phyloP scores from a whole-genome alignment of 2,113 vertebrate species.

The Chelonoidis abingdonii region DNA sequence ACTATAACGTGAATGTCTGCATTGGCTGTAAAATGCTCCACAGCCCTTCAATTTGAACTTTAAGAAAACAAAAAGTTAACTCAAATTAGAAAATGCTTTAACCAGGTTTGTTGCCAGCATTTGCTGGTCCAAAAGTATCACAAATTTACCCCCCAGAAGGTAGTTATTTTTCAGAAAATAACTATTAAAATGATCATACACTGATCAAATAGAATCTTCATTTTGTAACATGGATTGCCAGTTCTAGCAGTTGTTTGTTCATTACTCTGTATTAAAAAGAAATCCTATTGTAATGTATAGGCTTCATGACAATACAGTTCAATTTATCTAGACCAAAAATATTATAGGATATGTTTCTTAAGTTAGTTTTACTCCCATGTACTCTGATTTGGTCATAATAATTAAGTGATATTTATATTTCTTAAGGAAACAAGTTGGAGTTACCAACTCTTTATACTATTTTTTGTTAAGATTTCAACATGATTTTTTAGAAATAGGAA shows the following conservation, averaged over 20 bases:
- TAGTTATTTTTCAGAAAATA: neutral
- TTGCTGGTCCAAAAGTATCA: neutral
- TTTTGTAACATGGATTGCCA: neutral
- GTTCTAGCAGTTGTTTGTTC: neutral
- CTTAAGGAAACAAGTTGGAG: conserved; percentile 53
- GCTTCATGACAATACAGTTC: neutral
- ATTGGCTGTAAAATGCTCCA: neutral
- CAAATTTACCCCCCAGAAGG: neutral
- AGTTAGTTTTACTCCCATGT: conserved; percentile 26
- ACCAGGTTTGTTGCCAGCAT: neutral
- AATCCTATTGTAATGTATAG: neutral
- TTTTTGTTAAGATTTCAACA: conserved; percentile 55
- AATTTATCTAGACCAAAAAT: neutral
- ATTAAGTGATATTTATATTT: conserved; percentile 58
- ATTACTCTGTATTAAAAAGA: neutral
- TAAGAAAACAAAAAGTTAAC: neutral
- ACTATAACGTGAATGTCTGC: neutral
- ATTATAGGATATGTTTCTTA: neutral
- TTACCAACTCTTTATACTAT: conserved; percentile 51
- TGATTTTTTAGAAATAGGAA: conserved; percentile 48
- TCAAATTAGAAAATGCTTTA: neutral
- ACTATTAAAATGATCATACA: neutral
- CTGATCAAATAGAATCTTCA: neutral
- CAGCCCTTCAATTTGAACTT: neutral
- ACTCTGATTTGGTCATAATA: conserved; percentile 4